A percentile compares a stretch with the other conserved stretches of the same genome.
phyloP scores from a whole-genome alignment of 2,113 vertebrate species.

The Lagopus muta region DNA sequence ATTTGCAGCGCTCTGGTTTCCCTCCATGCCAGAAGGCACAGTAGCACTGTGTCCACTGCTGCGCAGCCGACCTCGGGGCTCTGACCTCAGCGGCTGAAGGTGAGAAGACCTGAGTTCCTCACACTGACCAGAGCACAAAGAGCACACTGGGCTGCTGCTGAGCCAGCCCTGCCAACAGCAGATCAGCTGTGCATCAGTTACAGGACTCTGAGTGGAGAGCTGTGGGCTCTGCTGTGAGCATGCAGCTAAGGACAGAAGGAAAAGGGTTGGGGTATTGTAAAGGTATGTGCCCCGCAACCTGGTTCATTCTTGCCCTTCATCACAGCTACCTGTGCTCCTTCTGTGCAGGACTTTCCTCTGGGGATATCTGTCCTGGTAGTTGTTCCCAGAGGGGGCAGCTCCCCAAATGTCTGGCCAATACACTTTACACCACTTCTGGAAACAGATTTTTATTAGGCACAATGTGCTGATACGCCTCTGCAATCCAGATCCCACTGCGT shows the following conservation, averaged over 20 bases:
- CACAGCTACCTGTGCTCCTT: not conserved
- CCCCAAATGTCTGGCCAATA: not conserved
- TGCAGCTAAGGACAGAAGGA: not conserved
- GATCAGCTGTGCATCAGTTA: fast-evolving
- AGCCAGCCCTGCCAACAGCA: not conserved
- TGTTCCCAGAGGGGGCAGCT: not conserved
- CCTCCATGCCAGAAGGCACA: not conserved
- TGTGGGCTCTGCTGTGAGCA: not conserved
- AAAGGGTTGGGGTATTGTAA: not conserved
- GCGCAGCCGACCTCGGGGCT: fast-evolving
- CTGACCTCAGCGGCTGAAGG: fast-evolving
- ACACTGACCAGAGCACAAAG: not conserved
- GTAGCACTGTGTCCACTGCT: not conserved
- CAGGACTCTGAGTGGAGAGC: not conserved
- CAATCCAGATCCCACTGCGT: not conserved
- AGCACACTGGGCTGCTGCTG: not conserved
- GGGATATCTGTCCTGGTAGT: fast-evolving
- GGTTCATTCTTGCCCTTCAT: not conserved
- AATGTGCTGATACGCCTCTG: no score
- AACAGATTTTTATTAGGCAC: slow-evolving; percentile 35
- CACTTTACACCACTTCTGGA: not conserved
- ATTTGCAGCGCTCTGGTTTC: not conserved
- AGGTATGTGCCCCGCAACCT: not conserved
- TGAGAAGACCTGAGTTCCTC: not conserved
- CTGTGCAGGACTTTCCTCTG: not conserved